These are phyloP conservation scores for Schizaphis graminum DNA, from an alignment of 2,888 invertebrate genomes.

Conservation along the genomic window DNA sequence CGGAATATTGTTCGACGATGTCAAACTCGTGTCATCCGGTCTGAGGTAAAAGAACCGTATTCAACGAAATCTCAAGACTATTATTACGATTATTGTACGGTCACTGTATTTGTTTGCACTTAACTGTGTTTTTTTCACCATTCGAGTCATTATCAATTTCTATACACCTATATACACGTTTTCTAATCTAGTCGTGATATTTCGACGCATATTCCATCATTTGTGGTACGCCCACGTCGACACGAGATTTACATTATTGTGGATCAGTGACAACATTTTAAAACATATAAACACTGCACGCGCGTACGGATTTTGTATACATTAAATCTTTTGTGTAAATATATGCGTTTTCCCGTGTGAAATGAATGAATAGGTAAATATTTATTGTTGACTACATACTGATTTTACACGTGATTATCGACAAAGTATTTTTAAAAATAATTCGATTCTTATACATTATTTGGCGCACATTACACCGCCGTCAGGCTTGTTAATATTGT, in stretches of 20 bases:
- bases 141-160: not conserved
- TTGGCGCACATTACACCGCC: not conserved
- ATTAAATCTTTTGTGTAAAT: not conserved
- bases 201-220: conserved; percentile 9
- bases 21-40: conserved; percentile 39
- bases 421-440: not conserved
- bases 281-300: conserved; percentile 12
- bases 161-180: not conserved
- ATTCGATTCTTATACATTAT: not conserved
- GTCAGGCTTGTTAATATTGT: not conserved
- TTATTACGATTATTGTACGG: not conserved
- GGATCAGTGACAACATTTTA: not conserved
- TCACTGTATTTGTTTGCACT: not conserved
- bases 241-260: not conserved
- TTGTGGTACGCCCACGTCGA: conserved; percentile 20
- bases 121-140: not conserved
- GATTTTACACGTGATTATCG: not conserved
- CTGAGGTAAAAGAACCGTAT: not conserved
- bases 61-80: not conserved
- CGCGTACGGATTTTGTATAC: not conserved
- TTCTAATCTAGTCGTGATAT: conserved; percentile 52
- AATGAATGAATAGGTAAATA: not conserved
- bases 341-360: not conserved
- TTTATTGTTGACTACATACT: not conserved
- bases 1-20: not conserved